phyloP scores from a whole-genome alignment of 2,888 invertebrate genomes.

The Buathra laborator region DNA sequence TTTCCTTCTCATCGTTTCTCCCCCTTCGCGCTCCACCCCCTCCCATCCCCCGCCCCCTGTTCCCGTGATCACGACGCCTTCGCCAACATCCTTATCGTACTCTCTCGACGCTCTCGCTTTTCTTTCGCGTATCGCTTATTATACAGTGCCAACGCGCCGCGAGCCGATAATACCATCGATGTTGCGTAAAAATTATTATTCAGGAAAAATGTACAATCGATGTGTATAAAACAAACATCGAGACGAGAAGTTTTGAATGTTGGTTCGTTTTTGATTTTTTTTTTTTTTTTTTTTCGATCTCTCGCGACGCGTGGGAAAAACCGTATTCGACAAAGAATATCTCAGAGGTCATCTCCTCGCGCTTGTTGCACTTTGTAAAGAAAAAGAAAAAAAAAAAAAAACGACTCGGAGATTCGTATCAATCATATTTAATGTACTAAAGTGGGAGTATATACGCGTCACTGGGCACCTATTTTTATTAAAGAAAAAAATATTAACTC shows the following conservation, averaged over 20 bases:
- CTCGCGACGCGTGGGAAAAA: slow-evolving; percentile 36
- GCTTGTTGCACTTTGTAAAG: neutral
- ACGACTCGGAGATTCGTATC: slow-evolving; percentile 12
- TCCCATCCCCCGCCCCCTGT: neutral
- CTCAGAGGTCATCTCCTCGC: neutral
- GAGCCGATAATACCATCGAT: neutral
- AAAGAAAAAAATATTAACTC: neutral
- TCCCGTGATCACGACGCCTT: neutral
- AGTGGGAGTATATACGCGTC: neutral
- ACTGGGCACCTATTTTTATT: neutral
- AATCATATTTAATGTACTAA: slow-evolving; percentile 14
- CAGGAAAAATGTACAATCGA: slow-evolving; percentile 12
- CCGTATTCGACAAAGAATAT: slow-evolving; percentile 20
- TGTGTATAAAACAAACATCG: slow-evolving; percentile 30
- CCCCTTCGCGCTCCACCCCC: slow-evolving; percentile 34
- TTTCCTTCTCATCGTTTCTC: slow-evolving; percentile 3
- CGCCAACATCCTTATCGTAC: slow-evolving; percentile 35
- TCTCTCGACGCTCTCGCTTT: slow-evolving; percentile 24
- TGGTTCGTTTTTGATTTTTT: neutral
- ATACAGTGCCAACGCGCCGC: neutral
- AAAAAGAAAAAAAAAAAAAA: neutral
- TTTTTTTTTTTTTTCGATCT: neutral
- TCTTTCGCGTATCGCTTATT: slow-evolving; percentile 19
- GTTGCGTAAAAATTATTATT: slow-evolving; percentile 50
- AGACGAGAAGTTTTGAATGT: neutral